These are phyloP conservation scores for Apostichopus japonicus DNA, from an alignment of 35 echinoderm and acorn worm species.

Conservation along the genomic window DNA sequence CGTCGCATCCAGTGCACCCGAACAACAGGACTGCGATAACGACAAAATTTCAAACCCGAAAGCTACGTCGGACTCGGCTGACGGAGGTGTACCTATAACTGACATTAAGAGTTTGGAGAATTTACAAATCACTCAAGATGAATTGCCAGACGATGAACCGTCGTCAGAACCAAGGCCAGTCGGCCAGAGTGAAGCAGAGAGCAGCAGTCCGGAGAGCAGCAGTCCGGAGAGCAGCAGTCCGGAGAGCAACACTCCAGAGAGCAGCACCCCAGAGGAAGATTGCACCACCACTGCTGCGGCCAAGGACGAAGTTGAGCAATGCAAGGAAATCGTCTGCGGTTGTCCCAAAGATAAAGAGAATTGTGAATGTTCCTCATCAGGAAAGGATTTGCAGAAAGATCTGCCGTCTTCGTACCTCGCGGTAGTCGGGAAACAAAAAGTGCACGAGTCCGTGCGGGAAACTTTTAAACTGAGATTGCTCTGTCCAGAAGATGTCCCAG, in stretches of 20 bases:
- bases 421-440: slow-evolving; percentile 37
- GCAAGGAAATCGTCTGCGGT: not conserved
- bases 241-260: not conserved
- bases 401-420: not conserved
- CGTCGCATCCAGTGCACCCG: not conserved
- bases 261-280: not conserved
- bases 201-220: not conserved
- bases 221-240: not conserved
- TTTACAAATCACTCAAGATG: not conserved
- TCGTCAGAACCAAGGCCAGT: not conserved
- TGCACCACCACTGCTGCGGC: not conserved
- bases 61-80: not conserved
- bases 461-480: slow-evolving; percentile 75
- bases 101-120: slow-evolving; percentile 22
- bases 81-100: slow-evolving; percentile 20
- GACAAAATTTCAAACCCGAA: not conserved
- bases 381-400: slow-evolving; percentile 3
- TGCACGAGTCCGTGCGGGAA: slow-evolving; percentile 33
- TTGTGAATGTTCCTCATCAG: not conserved
- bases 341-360: not conserved
- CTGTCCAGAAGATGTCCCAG: slow-evolving; percentile 88
- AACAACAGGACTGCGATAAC: not conserved
- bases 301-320: not conserved
- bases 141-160: not conserved
- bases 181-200: not conserved